Evolutionary conservation across 2,113 vertebrate species (phyloP).

Genomic region (Pangasianodon hypophthalmus): DNA sequence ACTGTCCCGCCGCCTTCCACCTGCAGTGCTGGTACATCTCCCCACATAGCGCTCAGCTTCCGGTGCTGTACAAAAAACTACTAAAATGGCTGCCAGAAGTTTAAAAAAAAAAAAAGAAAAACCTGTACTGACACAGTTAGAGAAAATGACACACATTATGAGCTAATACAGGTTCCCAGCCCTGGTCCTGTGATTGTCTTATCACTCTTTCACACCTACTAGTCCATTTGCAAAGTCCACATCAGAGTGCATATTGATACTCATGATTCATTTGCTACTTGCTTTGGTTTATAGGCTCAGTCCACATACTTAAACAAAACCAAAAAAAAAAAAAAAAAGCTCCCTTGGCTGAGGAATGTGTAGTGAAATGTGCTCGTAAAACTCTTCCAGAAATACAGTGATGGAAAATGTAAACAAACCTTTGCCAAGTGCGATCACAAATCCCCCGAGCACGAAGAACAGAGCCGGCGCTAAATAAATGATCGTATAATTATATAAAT

Average conservation of each 20-base stretch:
- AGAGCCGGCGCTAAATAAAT: background rate
- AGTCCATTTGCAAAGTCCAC: background rate
- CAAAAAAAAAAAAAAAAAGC: background rate
- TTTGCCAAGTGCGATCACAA: background rate
- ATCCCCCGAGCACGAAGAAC: background rate
- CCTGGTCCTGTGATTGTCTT: background rate
- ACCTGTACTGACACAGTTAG: too few species aligned
- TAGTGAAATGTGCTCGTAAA: background rate
- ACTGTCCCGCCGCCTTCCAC: constrained; percentile 88
- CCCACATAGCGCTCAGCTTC: too few species aligned
- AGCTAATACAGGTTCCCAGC: background rate
- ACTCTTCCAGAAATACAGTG: background rate
- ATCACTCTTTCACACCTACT: background rate
- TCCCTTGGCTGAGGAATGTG: background rate
- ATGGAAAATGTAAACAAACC: background rate
- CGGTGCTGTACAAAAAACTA: background rate
- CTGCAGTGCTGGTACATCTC: constrained; percentile 85
- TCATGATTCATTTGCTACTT: background rate
- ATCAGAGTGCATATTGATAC: background rate
- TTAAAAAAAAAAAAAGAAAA: background rate
- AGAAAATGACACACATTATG: background rate
- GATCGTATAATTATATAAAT: background rate
- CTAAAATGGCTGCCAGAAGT: background rate
- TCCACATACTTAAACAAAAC: background rate
- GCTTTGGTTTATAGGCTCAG: background rate